Conservation (phyloP, 2,113 vertebrate genomes). For the Hydrolagus affinis region DNA sequence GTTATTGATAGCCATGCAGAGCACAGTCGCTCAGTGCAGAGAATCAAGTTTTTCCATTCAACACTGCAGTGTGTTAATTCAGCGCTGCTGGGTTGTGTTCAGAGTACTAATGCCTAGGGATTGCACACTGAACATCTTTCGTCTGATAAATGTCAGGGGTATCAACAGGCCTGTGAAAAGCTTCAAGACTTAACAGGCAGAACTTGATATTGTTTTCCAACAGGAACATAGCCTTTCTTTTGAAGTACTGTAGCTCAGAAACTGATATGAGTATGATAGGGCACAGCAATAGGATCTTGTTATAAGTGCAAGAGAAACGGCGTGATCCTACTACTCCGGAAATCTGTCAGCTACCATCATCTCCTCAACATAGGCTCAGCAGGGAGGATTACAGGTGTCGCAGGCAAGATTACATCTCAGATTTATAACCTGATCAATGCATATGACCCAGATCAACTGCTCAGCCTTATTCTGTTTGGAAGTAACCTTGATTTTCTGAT, state of each 20-base stretch:
- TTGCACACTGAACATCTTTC: not conserved
- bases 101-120: not conserved
- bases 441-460: not conserved
- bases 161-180: not conserved
- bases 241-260: not conserved
- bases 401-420: not conserved
- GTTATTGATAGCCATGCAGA: too few relatives aligned
- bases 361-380: not conserved
- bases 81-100: not conserved
- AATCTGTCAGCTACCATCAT: not conserved
- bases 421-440: constrained; percentile 7
- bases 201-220: not conserved
- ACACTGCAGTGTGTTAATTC: not conserved
- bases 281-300: not conserved
- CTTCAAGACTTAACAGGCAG: not conserved
- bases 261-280: not conserved
- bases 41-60: too few relatives aligned
- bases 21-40: too few relatives aligned
- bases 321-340: not conserved
- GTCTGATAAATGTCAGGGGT: not conserved
- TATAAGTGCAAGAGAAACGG: not conserved
- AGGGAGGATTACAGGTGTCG: not conserved
- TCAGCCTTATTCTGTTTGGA: not conserved
- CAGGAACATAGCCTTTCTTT: not conserved
- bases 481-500: not conserved